Evolutionary conservation across 2,797 vertebrate species (phyloP), one percentile per base, ranked within the genome.

Genomic region (Alfaro cultratus): DNA sequence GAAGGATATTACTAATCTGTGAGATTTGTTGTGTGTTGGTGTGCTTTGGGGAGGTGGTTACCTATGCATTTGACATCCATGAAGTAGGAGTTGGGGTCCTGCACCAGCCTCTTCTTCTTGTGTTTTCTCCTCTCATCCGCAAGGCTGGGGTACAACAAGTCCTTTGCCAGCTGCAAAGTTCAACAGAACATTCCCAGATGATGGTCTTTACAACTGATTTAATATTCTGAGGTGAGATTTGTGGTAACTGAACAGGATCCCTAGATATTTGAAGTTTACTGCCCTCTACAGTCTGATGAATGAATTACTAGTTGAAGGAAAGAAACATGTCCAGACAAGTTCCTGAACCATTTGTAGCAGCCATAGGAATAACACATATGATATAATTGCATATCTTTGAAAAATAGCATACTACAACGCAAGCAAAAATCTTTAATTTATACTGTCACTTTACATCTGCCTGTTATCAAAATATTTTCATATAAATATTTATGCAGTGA

Each of bases 31-130:
- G 16, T 39, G 13, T 43, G 73, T 2, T 13, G 11, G 1, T 68
- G 4, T 1, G 5, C 23, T 29, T 4, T n/a, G 26, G 29, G 2
- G 43, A 1, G 10, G 31, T 45, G 8, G 70, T 34, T 68, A 95
- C 95, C 93, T 45, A 87, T 82, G 75, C 95, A 96, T 87, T 96
- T 96, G 36, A 96, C 95, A 87, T 96, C 95, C 92, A 95, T 95
- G 73, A 95, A 96, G 89, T 92, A 96, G n/a, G 95, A 94, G 86
- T 95, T 95, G 31, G 95, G 94, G 21, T 87, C 91, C 83, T 95
- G 94, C 51, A 96, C 94, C 79, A 95, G 89, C 74, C 94, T 93
- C 86, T 93, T 96, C 85, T 95, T 96, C 90, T 96, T 96, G 79
- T 96, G 95, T 67, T 31, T 88, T 36, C 79, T 83, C 80, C 78